Percentiles rank a stretch among this genome's conserved stretches.
These are phyloP conservation scores for Cydia fagiglandana DNA, from an alignment of 1,140 invertebrate genomes.

Conservation along the genomic window DNA sequence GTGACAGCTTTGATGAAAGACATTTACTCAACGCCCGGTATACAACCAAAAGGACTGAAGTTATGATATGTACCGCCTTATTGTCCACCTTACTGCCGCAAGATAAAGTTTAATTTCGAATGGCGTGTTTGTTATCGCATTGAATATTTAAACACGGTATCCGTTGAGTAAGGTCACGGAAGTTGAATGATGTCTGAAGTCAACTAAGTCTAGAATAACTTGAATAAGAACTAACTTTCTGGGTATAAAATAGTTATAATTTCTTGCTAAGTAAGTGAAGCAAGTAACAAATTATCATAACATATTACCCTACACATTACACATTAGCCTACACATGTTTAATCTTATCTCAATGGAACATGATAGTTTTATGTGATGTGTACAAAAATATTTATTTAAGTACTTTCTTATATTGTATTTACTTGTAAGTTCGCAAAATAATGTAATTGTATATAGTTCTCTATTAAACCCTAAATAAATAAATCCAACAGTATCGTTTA, in stretches of 20 bases:
- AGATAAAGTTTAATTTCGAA: not conserved
- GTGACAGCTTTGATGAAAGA: conserved; percentile 15
- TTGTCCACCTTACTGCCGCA: not conserved
- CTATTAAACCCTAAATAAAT: too few species aligned
- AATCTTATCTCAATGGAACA: too few species aligned
- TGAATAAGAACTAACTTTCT: not conserved
- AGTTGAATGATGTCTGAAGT: not conserved
- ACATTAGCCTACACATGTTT: too few species aligned
- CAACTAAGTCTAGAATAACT: not conserved
- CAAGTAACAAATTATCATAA: too few species aligned
- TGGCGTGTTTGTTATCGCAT: not conserved
- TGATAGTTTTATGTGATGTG: too few species aligned
- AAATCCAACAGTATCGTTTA: too few species aligned
- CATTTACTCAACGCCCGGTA: not conserved
- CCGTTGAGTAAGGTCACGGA: not conserved
- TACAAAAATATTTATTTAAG: too few species aligned
- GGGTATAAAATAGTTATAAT: not conserved
- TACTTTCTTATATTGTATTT: too few species aligned
- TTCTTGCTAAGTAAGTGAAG: not conserved
- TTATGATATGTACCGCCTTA: not conserved
- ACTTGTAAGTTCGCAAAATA: too few species aligned
- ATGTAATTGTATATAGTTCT: too few species aligned
- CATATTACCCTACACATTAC: too few species aligned
- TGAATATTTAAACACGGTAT: not conserved
- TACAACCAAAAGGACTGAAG: not conserved